A percentile compares a stretch with the other conserved stretches of the same genome.
phyloP scores from a whole-genome alignment of 2,113 vertebrate genomes.

The Eptesicus fuscus region DNA sequence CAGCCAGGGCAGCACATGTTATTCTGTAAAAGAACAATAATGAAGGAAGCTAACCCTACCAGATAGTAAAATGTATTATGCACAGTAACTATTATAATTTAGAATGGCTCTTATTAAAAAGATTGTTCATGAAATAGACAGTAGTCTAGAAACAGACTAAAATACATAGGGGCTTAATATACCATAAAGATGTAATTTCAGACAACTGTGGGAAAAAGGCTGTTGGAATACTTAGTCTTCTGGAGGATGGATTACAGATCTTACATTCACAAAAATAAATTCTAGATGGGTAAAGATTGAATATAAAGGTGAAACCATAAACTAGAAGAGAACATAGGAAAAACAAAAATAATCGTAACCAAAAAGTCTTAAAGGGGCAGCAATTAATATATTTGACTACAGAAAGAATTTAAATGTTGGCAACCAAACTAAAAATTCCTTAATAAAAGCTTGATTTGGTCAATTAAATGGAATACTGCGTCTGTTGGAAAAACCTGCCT shows the following conservation, averaged over 20 bases:
- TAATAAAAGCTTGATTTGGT: not conserved
- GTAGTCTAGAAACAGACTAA: slow-evolving; percentile 2
- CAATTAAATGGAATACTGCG: not conserved
- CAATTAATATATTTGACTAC: not conserved
- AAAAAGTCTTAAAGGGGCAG: not conserved
- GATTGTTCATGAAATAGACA: not conserved
- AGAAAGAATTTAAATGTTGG: not conserved
- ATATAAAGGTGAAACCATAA: not conserved
- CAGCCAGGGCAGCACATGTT: not conserved
- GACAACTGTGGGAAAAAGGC: not conserved
- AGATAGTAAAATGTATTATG: not conserved
- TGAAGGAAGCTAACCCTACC: not conserved
- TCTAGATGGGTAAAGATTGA: not conserved
- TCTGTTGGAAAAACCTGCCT: not conserved
- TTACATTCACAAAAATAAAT: not conserved
- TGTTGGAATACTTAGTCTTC: not conserved
- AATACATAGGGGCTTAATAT: not conserved
- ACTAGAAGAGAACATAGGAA: not conserved
- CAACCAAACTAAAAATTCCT: not conserved
- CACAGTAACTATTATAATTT: not conserved
- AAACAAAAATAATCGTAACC: not conserved
- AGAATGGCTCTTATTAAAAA: not conserved
- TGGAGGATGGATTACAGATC: not conserved
- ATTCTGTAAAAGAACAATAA: not conserved
- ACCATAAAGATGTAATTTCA: not conserved